Evolutionary conservation across 2,113 vertebrate species (phyloP), one percentile per base, ranked within the genome.

Genomic region (Cryptotis parvus): DNA sequence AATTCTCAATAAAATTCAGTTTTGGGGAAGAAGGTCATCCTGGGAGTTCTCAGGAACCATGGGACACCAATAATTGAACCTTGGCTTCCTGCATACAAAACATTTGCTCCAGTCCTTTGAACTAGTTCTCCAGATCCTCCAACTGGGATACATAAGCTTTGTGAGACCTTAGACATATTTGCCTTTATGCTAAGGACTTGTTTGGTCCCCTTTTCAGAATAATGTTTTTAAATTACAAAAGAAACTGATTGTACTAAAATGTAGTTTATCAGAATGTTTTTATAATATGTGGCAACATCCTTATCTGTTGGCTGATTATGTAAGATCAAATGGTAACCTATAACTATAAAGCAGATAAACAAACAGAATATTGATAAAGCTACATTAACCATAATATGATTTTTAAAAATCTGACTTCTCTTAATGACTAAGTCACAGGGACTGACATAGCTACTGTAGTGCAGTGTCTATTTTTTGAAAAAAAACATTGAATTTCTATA

Each of bases 191-290:
- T 69, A 69, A 69, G 33, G 12, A 4, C 52, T 45, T 82, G 37
- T 52, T 61, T 72, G 35, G 24, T 63, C 2, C 10, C 14, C 33
- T 83, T 86, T 58, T 92, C 72, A 86, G 49, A 58, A 58, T 58
- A 93, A 37, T 87, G 61, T 68, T 80, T 63, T 91, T 69, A 84
- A 76, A 65, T 77, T 87, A 81, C 45, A 84, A 69, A 93, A 41
- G 15, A 77, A 94, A 72, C 12, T 45, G 55, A 82, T 82, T 52
- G 45, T 79, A 52, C 55, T 91, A 43, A 93, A 89, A 58, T 82
- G 43, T 1, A 84, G 29, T 68, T 58, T 3, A 45, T 80, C 33
- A 81, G 22, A 89, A 75, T 92, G 35, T 84, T 84, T 90, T 90
- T 77, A 63, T 55, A 85, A 45, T 33, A 69, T 72, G 11, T 65